phyloP scores from a whole-genome alignment of 2,113 vertebrate genomes.

The Percopsis transmontana region DNA sequence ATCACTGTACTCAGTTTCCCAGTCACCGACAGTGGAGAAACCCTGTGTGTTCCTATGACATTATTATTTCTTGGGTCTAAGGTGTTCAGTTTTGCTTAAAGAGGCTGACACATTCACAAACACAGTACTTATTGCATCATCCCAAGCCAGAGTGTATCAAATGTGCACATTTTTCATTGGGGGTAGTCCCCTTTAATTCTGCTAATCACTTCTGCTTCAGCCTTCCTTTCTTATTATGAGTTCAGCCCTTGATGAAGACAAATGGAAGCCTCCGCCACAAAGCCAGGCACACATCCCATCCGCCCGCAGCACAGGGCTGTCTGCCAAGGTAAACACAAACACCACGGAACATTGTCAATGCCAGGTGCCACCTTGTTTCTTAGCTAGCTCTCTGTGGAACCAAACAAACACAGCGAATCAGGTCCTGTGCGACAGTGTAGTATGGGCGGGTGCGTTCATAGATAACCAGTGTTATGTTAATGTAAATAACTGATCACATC shows the following conservation, averaged over 20 bases:
- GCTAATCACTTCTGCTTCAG: conserved; percentile 49
- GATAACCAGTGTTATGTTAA: too few relatives aligned
- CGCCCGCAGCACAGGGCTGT: conserved; percentile 48
- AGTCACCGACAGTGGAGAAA: too few relatives aligned
- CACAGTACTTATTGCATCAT: conserved; percentile 12
- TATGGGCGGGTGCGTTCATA: too few relatives aligned
- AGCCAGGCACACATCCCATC: conserved; percentile 59
- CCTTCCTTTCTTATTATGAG: conserved; percentile 51
- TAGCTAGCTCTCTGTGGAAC: conserved; percentile 34
- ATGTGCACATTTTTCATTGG: conserved; percentile 32
- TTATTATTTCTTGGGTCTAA: background rate
- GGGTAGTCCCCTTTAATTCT: conserved; percentile 47
- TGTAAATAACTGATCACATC: too few relatives aligned
- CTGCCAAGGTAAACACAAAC: conserved; percentile 65
- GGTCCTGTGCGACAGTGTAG: background rate
- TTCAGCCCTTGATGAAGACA: conserved; percentile 60
- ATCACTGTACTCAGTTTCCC: too few relatives aligned
- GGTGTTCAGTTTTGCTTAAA: background rate
- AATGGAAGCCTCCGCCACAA: conserved; percentile 53
- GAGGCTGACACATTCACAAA: background rate
- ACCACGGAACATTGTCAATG: conserved; percentile 39
- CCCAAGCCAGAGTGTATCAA: conserved; percentile 8
- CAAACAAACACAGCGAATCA: conserved; percentile 15
- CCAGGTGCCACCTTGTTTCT: conserved; percentile 34
- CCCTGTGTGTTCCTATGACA: too few relatives aligned